Evolutionary conservation across 1,140 invertebrate genomes (phyloP), one percentile per base, ranked within the genome.

Genomic region (Microplitis demolitor): DNA sequence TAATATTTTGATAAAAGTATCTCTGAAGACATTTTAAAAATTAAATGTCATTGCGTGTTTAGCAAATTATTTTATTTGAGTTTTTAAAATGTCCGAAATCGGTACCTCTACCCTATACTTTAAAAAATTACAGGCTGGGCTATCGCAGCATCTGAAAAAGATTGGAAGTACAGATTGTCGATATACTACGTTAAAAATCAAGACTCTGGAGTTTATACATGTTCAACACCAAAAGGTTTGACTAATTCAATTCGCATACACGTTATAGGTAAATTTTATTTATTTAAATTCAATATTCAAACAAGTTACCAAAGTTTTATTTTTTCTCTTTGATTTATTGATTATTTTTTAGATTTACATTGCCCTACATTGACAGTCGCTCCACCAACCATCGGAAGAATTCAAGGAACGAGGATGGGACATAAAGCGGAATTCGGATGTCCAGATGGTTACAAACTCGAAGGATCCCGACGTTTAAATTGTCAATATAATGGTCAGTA

Each of bases 201-300:
- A 16, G 94, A 96, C 84, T 93, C 93, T 6, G 95, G 95, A 11
- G 90, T 91, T 56, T 96, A 93, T 82, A 96, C 94, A 0, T 97
- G 95, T 82, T 90, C 93, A 2, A 92, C 94, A 0, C 94, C 94
- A 0, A 87, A 90, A 60, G 94, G 94, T 54, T 89, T 92, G 61
- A 94, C 92, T 31, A 95, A 97, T 86, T 94, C 92, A 58, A 91
- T 97, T 75, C 87, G 88, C 66, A 89, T 97, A 72, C 90, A 91
- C 84, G 93, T 96, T 80, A 90, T 92, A 88, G 94, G 93, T 94
- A 88, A 89, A 88, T 78, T 50, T 66, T 78, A 76, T 64, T 54
- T 58, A 72, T 60, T 60, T 67, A 16, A 72, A 54, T 63, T 39
- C 56, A 72, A 74, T 74, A 54, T 66, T 72, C 77, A 37, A 74